Conservation (phyloP, 2,797 vertebrate genomes). For the Syndactyla subalaris region DNA sequence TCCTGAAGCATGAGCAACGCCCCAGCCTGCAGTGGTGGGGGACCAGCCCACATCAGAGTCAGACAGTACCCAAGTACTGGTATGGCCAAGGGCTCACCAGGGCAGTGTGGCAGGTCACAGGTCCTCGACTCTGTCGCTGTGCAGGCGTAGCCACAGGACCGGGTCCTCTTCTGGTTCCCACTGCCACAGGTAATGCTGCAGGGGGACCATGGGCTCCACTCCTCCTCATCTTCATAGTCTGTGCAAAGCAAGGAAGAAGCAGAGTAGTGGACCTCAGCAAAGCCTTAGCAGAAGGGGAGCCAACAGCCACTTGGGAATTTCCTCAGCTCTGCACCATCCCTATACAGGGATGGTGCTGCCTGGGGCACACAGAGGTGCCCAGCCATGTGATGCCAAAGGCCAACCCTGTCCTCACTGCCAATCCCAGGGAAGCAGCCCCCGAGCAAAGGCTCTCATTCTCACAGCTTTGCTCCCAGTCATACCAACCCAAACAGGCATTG, state of each 20-base stretch:
- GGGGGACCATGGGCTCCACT: slow-evolving; percentile 91
- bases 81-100: slow-evolving; percentile 76
- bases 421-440: neutral
- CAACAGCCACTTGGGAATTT: neutral
- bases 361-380: accelerated
- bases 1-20: neutral
- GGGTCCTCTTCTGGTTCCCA: slow-evolving; percentile 86
- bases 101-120: slow-evolving; percentile 84
- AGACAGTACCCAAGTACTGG: neutral
- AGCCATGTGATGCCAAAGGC: accelerated
- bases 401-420: neutral
- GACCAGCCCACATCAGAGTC: neutral
- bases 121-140: slow-evolving; percentile 85
- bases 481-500: accelerated
- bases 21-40: neutral
- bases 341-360: neutral
- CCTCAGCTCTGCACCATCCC: neutral
- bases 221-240: slow-evolving; percentile 86
- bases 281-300: neutral
- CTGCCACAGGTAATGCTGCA: slow-evolving; percentile 87
- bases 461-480: neutral
- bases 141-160: slow-evolving; percentile 88
- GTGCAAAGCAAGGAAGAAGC: neutral
- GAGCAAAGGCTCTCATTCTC: neutral
- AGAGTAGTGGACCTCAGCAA: neutral